Base-by-base conservation (phyloP, 2,888 invertebrate species). In the Nudaria mundana region DNA sequence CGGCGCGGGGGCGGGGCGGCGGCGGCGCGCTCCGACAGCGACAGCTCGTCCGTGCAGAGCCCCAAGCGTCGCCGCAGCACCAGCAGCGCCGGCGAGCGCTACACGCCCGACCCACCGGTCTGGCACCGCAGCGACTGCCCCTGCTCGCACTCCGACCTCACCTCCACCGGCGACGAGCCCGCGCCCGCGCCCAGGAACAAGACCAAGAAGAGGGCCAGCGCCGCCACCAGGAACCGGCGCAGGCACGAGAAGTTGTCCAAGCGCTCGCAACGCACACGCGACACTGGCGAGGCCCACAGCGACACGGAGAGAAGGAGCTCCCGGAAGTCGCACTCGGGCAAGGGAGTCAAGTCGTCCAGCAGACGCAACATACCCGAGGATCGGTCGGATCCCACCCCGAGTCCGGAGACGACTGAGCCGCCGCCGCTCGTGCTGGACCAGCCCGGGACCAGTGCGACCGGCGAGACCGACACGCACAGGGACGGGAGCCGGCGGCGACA, bases 341-440 rank as follows among this genome's bases (percentile, higher is more conserved):
- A 74, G 37, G 81, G 79, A 1, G 81, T 80, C 0, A 82, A 83
- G 46, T 71, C 74, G 2, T 78, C 82, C 5, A 76, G 64, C 34
- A 55, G 48, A 23, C n/a, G n/a, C n/a, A 52, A 36, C 36, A 26
- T 39, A 7, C 5, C 42, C 1, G 48, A 42, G 6, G n/a, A n/a
- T n/a, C 26, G 8, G 13, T 18, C 32, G 14, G 18, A 24, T 10
- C 7, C 28, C 18, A 11, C 24, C 11, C 15, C 23, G 3, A 6
- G 12, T 10, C 7, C 14, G 8, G 16, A 6, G 12, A 13, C 26
- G 7, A 11, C 13, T 11, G 34, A 34, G n/a, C 34, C 5, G 3
- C 12, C 25, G 4, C 7, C 5, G 11, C 12, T n/a, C 16, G 13
- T 8, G 25, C 34, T 59, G 31, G 42, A 42, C 12, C 41, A 49